phyloP scores from a whole-genome alignment of 1,140 invertebrate genomes.

The Ceratitis capitata region DNA sequence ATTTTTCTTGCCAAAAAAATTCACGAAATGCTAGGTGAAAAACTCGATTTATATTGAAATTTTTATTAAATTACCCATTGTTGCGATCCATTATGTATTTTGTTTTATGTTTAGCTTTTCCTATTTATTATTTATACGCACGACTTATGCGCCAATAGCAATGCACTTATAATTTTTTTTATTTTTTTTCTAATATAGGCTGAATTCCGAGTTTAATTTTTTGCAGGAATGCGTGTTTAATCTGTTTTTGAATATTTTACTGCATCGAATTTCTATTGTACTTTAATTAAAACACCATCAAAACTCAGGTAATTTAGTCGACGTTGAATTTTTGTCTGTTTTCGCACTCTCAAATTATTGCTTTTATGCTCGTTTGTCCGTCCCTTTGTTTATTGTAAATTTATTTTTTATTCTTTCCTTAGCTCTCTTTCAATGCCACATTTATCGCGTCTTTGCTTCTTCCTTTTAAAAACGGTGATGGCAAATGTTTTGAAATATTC shows the following conservation, averaged over 20 bases:
- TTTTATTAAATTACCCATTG: slow-evolving; percentile 52
- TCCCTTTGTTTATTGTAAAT: slow-evolving; percentile 27
- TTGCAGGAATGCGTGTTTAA: not conserved
- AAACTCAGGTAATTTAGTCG: not conserved
- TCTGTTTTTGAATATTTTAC: not conserved
- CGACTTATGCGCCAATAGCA: not conserved
- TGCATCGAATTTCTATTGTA: not conserved
- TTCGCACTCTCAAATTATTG: slow-evolving; percentile 5
- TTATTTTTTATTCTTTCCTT: not conserved
- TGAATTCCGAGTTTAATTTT: not conserved
- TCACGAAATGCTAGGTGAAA: not conserved
- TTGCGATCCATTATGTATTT: slow-evolving; percentile 57
- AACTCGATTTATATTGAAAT: not conserved
- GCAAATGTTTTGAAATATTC: too few relatives aligned
- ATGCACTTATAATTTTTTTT: not conserved
- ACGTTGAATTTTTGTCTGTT: not conserved
- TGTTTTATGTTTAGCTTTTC: not conserved
- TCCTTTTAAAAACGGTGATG: not conserved
- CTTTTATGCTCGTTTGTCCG: not conserved
- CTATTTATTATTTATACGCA: slow-evolving; percentile 30
- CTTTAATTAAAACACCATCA: not conserved
- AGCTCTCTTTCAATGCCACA: not conserved
- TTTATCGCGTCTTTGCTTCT: not conserved
- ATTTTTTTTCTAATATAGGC: not conserved
- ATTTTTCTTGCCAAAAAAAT: slow-evolving; percentile 15